Percentiles rank a stretch among this genome's conserved stretches.
phyloP scores from a whole-genome alignment of 2,888 invertebrate species.

The Chromoteleia sp. region DNA sequence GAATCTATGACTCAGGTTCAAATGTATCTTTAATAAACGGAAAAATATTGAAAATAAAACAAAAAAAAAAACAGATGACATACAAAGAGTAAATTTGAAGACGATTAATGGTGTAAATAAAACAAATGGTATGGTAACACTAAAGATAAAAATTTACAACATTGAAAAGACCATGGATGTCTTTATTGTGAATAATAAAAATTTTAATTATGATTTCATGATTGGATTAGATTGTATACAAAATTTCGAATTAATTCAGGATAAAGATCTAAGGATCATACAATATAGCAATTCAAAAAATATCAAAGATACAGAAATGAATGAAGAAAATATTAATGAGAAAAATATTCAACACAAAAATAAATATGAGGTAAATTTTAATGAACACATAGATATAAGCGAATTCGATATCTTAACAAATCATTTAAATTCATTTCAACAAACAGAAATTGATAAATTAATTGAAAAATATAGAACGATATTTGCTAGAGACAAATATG shows the following conservation, averaged over 20 bases:
- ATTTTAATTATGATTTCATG: constrained; percentile 43
- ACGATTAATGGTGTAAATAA: constrained; percentile 73
- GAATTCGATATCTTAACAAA: constrained; percentile 58
- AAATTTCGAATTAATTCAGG: constrained; percentile 36
- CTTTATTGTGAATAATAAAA: constrained; percentile 65
- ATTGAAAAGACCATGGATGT: constrained; percentile 71
- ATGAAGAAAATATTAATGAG: too few relatives aligned
- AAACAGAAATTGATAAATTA: constrained; percentile 60
- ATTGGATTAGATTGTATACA: constrained; percentile 43
- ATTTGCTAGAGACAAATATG: constrained; percentile 74
- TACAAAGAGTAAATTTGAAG: constrained; percentile 65
- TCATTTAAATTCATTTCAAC: constrained; percentile 63
- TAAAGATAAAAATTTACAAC: constrained; percentile 72
- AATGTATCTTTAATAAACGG: constrained; percentile 72
- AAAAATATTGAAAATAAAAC: constrained; percentile 66
- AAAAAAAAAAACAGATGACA: constrained; percentile 51
- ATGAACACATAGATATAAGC: constrained; percentile 60
- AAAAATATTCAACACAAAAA: too few relatives aligned
- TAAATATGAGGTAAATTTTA: constrained; percentile 67
- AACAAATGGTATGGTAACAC: constrained; percentile 69
- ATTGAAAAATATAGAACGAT: constrained; percentile 69
- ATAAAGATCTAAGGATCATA: constrained; percentile 26
- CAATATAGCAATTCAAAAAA: constrained; percentile 24
- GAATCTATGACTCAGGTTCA: constrained; percentile 71
- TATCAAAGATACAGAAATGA: too few relatives aligned